Evolutionary conservation across 2,888 invertebrate genomes (phyloP).

Genomic region (Leptopterna dolabrata): DNA sequence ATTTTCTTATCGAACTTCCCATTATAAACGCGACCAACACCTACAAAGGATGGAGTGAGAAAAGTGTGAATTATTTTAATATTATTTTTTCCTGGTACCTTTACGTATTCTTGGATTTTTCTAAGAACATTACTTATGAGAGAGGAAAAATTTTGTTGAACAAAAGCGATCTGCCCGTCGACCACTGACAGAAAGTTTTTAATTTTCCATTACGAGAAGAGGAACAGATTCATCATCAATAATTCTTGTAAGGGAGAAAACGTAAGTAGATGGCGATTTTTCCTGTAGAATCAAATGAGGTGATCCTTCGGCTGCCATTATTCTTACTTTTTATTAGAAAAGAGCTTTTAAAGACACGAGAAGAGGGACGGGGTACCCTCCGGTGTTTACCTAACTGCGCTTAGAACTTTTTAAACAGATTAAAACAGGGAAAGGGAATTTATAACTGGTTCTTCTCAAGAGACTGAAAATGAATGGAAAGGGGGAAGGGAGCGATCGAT

Average conservation of each 20-base stretch:
- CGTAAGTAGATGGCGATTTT: no score
- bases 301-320: not conserved
- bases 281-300: not conserved
- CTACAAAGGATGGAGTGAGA: no score
- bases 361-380: not conserved
- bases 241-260: not conserved
- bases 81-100: no score
- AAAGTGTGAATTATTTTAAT: no score
- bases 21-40: no score
- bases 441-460: constrained; percentile 8
- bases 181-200: no score
- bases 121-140: no score
- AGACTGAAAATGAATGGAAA: not conserved
- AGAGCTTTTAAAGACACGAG: constrained; percentile 5
- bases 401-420: constrained; percentile 37
- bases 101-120: no score
- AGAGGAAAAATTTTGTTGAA: no score
- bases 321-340: not conserved
- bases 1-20: no score
- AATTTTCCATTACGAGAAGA: no score
- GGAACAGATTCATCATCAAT: not conserved
- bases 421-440: not conserved
- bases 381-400: constrained; percentile 8
- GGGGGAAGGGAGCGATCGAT: not conserved
- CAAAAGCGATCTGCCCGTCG: no score